A percentile compares a stretch with the other conserved stretches of the same genome.
Conservation (phyloP, 1,140 invertebrate species). For the Drosophila eugracilis region DNA sequence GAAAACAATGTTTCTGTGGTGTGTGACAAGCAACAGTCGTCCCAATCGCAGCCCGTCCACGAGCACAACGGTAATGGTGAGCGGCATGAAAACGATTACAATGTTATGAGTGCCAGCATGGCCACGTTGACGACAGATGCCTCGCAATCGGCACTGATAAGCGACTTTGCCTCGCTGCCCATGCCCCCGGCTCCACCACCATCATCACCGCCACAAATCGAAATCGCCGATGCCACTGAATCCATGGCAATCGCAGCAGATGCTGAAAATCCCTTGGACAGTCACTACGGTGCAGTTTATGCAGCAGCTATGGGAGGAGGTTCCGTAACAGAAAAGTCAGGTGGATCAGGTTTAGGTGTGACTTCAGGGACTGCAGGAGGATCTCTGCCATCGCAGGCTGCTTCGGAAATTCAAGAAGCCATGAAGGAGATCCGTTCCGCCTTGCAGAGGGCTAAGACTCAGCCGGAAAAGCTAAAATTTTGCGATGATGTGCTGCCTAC, state of each 20-base stretch:
- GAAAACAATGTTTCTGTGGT: conserved; percentile 89
- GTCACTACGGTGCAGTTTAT: conserved; percentile 63
- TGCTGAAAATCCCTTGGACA: conserved; percentile 11
- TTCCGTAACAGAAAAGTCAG: conserved; percentile 18
- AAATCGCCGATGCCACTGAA: conserved; percentile 35
- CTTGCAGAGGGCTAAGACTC: conserved; percentile 88
- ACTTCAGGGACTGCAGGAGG: not conserved
- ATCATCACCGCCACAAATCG: conserved; percentile 47
- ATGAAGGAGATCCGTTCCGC: conserved; percentile 93
- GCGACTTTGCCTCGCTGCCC: conserved; percentile 50
- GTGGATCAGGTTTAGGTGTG: not conserved
- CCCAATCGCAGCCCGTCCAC: conserved; percentile 22
- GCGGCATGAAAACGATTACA: conserved; percentile 66
- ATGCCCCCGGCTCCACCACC: conserved; percentile 45
- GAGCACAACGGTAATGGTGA: conserved; percentile 55
- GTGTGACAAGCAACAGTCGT: conserved; percentile 57
- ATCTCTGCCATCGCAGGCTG: conserved; percentile 61
- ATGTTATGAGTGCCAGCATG: conserved; percentile 43
- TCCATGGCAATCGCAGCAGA: conserved; percentile 7
- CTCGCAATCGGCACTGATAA: conserved; percentile 51
- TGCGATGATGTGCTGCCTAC: conserved; percentile 77
- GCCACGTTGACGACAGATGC: conserved; percentile 45
- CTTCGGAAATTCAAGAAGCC: conserved; percentile 87
- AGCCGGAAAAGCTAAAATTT: conserved; percentile 81
- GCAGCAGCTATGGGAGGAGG: conserved; percentile 68